Conservation (phyloP, 2,797 vertebrate species). For the Cirrhinus mrigala region DNA sequence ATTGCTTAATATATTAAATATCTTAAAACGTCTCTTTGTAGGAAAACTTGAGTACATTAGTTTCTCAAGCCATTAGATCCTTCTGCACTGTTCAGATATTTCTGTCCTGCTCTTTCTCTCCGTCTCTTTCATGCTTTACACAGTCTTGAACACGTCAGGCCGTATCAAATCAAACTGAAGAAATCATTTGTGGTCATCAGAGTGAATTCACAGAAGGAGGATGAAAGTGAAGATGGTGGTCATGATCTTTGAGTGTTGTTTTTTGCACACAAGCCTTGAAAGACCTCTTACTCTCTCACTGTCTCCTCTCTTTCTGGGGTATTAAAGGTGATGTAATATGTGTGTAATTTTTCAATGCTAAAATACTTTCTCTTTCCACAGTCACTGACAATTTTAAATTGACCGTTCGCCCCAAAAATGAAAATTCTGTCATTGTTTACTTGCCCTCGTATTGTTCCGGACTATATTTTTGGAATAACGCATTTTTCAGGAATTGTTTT, state of each 20-base stretch:
- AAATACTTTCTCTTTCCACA: not conserved
- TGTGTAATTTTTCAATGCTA: not conserved
- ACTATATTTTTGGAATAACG: not conserved
- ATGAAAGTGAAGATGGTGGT: conserved; percentile 23
- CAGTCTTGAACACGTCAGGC: conserved; percentile 23
- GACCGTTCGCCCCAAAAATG: not conserved
- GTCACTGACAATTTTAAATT: not conserved
- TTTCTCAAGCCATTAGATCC: not conserved
- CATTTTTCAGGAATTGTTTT: not conserved
- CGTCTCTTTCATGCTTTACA: conserved; percentile 25
- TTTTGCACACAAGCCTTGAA: conserved; percentile 1
- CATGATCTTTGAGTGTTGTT: conserved; percentile 26
- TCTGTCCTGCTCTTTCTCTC: conserved; percentile 17
- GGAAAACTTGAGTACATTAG: not conserved
- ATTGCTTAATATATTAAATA: conserved; percentile 16
- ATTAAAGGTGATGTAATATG: conserved; percentile 23
- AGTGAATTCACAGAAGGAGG: not conserved
- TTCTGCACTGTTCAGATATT: conserved; percentile 9
- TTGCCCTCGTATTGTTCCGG: not conserved
- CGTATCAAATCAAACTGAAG: conserved; percentile 21
- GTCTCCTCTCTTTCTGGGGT: not conserved
- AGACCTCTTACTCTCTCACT: not conserved
- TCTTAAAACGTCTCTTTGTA: not conserved
- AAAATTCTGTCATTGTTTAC: not conserved
- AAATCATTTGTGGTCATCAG: conserved; percentile 16